These are phyloP conservation scores for Elysia chlorotica DNA, from an alignment of 1,140 invertebrate genomes.

Conservation along the genomic window DNA sequence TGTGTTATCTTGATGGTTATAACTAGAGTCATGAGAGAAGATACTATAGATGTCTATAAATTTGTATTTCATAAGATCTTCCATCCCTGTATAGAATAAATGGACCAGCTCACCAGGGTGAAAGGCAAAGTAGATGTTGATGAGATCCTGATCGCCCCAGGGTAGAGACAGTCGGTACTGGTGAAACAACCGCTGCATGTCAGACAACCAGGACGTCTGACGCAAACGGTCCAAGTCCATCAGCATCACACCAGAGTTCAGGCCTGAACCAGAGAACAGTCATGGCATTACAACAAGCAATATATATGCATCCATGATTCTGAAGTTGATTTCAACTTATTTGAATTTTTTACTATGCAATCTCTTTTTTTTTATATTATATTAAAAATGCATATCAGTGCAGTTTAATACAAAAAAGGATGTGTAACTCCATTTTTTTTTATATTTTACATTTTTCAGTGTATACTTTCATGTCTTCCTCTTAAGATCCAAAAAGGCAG, in stretches of 20 bases:
- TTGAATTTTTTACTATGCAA: not conserved
- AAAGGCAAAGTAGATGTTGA: conserved; percentile 93
- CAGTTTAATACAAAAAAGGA: too few relatives aligned
- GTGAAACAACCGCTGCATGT: conserved; percentile 82
- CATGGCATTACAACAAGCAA: too few relatives aligned
- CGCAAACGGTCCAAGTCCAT: conserved; percentile 95
- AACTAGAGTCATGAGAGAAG: not conserved
- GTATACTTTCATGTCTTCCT: too few relatives aligned
- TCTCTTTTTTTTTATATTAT: not conserved
- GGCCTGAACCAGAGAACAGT: conserved; percentile 68
- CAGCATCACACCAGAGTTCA: conserved; percentile 95
- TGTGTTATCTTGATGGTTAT: not conserved
- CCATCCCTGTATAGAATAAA: not conserved
- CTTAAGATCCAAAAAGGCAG: too few relatives aligned
- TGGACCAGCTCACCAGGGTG: conserved; percentile 70
- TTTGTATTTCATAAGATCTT: not conserved
- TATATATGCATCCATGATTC: too few relatives aligned
- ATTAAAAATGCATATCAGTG: too few relatives aligned
- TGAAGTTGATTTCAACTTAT: not conserved
- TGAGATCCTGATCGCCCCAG: conserved; percentile 98
- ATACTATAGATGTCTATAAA: not conserved
- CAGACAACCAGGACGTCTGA: conserved; percentile 80
- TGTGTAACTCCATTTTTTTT: too few relatives aligned
- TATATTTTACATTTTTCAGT: too few relatives aligned
- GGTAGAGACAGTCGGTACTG: conserved; percentile 86